Conservation (phyloP, 2,797 vertebrate genomes). For the Ctenosaura bakeri region DNA sequence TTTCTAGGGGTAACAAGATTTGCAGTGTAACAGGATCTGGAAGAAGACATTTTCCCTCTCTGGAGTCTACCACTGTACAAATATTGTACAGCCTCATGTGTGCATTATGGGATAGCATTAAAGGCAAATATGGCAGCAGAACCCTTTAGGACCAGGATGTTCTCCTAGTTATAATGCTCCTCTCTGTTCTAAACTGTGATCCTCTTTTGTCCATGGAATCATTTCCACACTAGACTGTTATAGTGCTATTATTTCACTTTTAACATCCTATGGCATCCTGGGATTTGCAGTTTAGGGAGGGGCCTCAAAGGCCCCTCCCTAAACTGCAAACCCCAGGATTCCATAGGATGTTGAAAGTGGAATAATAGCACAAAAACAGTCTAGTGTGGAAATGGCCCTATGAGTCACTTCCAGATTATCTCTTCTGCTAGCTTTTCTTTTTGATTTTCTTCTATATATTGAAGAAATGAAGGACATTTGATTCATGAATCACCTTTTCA, state of each 20-base stretch:
- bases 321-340: too few species aligned
- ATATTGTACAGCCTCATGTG: neutral
- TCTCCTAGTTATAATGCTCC: slow-evolving; percentile 4
- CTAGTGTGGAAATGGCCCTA: too few species aligned
- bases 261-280: too few species aligned
- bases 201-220: neutral
- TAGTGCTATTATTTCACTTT: too few species aligned
- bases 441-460: slow-evolving; percentile 19
- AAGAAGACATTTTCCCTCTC: neutral
- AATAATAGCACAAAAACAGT: too few species aligned
- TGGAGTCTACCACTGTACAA: neutral
- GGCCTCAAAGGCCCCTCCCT: too few species aligned
- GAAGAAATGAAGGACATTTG: slow-evolving; percentile 4
- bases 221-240: too few species aligned
- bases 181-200: neutral
- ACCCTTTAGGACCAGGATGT: neutral
- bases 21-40: too few species aligned
- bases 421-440: slow-evolving; percentile 21
- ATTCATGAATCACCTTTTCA: rapidly evolving
- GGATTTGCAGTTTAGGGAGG: too few species aligned
- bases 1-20: too few species aligned
- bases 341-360: too few species aligned
- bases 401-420: slow-evolving; percentile 71
- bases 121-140: neutral
- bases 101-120: neutral